These are phyloP conservation scores for Agonopterix alstromeriana DNA, from an alignment of 2,888 invertebrate genomes.

Conservation along the genomic window DNA sequence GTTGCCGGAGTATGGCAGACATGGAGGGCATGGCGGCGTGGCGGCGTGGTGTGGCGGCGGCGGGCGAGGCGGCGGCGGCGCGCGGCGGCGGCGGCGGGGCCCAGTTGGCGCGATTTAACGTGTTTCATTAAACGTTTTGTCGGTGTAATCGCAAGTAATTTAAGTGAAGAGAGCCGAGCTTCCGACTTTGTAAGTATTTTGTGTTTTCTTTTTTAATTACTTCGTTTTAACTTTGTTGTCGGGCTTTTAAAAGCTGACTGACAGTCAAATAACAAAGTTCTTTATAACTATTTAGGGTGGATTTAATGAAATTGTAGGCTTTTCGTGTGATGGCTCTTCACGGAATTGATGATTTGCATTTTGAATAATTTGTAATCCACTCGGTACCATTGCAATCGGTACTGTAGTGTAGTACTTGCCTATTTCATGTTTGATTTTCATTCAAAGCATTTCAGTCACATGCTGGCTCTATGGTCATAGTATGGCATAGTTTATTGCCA, in stretches of 20 bases:
- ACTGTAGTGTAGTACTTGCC: too few relatives aligned
- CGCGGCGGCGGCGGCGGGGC: slow-evolving; percentile 37
- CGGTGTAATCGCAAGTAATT: slow-evolving; percentile 76
- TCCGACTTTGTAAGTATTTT: slow-evolving; percentile 76
- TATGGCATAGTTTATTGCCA: too few relatives aligned
- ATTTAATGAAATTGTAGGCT: slow-evolving; percentile 66
- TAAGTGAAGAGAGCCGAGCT: slow-evolving; percentile 75
- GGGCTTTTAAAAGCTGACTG: slow-evolving; percentile 74
- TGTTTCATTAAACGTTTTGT: slow-evolving; percentile 76
- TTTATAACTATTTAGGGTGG: slow-evolving; percentile 69
- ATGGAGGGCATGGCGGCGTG: slow-evolving; percentile 14
- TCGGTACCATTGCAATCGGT: too few relatives aligned
- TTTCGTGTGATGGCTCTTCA: slow-evolving; percentile 48
- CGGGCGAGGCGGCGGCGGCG: slow-evolving; percentile 18
- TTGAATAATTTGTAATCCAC: too few relatives aligned
- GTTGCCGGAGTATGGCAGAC: slow-evolving; percentile 60
- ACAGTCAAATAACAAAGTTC: slow-evolving; percentile 74
- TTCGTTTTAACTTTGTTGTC: slow-evolving; percentile 75
- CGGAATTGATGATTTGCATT: slow-evolving; percentile 32
- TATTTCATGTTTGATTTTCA: too few relatives aligned
- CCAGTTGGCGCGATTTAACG: slow-evolving; percentile 72
- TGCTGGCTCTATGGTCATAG: too few relatives aligned
- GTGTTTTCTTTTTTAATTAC: slow-evolving; percentile 77
- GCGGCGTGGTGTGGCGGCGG: slow-evolving; percentile 9
- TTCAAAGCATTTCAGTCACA: too few relatives aligned